These are phyloP conservation scores for Poicephalus meyeri DNA, from an alignment of 2,113 vertebrate genomes.

Conservation along the genomic window DNA sequence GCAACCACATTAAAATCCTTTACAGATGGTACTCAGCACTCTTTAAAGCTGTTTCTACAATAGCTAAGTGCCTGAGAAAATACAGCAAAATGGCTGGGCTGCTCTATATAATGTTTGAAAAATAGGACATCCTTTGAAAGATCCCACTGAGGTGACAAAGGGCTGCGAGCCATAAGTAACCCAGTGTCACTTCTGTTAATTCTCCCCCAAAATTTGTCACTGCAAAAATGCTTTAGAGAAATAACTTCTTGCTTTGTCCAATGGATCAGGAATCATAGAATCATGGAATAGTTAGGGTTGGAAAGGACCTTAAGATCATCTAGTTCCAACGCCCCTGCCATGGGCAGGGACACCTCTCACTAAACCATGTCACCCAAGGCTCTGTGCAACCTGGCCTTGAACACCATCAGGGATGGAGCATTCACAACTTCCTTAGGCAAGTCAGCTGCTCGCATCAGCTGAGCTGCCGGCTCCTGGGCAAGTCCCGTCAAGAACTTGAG, in stretches of 20 bases:
- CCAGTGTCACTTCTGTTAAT: neutral
- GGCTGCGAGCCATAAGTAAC: neutral
- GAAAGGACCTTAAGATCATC: no score
- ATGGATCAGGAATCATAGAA: neutral
- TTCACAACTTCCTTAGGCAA: no score
- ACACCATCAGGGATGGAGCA: no score
- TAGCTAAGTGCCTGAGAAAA: neutral
- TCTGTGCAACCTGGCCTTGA: no score
- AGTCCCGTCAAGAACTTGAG: no score
- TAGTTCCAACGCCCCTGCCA: no score
- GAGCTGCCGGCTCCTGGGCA: no score
- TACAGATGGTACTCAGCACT: fast-evolving
- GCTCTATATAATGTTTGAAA: neutral
- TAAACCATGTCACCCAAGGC: no score
- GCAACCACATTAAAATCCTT: neutral
- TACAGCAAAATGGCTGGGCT: neutral
- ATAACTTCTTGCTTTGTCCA: neutral
- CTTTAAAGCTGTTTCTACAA: neutral
- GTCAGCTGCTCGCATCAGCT: no score
- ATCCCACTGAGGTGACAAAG: neutral
- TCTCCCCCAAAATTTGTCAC: neutral
- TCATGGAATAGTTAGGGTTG: no score
- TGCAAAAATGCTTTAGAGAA: neutral
- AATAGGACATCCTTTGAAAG: conserved; percentile 10
- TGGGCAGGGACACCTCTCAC: no score